Evolutionary conservation across 1,140 invertebrate genomes (phyloP).

Genomic region (Gryon sp.): DNA sequence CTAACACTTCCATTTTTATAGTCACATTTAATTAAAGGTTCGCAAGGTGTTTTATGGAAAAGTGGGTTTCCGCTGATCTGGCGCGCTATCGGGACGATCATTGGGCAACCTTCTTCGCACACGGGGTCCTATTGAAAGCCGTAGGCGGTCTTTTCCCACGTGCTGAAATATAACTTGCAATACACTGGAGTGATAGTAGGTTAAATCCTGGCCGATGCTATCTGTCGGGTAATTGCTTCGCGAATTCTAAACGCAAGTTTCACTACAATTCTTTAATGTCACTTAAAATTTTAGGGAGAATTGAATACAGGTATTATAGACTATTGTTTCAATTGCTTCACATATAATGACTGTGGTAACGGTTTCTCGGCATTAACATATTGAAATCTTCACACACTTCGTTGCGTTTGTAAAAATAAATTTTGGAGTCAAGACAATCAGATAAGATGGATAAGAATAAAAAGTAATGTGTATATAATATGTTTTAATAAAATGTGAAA

Average conservation of each 20-base stretch:
- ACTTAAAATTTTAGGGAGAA: constrained; percentile 49
- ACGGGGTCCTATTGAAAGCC: constrained; percentile 71
- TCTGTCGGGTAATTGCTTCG: constrained; percentile 73
- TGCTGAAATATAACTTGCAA: constrained; percentile 77
- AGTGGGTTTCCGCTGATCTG: constrained; percentile 76
- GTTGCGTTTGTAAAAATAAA: constrained; percentile 19
- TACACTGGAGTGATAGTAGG: constrained; percentile 79
- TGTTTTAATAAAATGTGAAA: constrained; percentile 6
- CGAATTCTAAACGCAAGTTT: constrained; percentile 65
- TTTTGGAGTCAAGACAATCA: constrained; percentile 9
- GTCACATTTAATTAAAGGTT: constrained; percentile 60
- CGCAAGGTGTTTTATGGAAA: constrained; percentile 70
- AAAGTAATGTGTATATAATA: background rate
- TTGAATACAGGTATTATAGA: constrained; percentile 30
- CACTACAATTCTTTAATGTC: constrained; percentile 57
- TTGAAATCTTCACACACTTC: constrained; percentile 43
- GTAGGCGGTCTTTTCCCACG: constrained; percentile 74
- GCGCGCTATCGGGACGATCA: constrained; percentile 76
- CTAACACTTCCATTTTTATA: constrained; percentile 51
- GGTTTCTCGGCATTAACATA: constrained; percentile 50
- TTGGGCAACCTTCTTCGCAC: constrained; percentile 78
- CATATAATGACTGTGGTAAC: constrained; percentile 20
- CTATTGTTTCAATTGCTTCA: constrained; percentile 54
- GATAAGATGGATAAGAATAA: constrained; percentile 11
- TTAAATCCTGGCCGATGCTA: constrained; percentile 76